Percentiles rank a stretch among this genome's conserved stretches.
These are phyloP conservation scores for Gnathonemus longibarbis DNA, from an alignment of 2,113 vertebrate genomes.

Conservation along the genomic window DNA sequence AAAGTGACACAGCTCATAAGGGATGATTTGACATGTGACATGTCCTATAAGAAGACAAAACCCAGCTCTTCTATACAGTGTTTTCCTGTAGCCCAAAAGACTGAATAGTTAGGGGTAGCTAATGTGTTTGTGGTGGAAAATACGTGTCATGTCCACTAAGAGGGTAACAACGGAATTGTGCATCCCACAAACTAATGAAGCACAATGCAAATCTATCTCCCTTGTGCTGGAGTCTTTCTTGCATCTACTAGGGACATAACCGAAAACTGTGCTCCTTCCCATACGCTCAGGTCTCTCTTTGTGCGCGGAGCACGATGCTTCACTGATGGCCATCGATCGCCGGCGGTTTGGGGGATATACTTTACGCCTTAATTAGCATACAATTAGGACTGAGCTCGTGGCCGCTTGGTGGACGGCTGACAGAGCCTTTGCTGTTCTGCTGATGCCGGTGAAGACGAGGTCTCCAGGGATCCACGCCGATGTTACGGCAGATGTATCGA, in stretches of 20 bases:
- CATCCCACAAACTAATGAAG: neutral
- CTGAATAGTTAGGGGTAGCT: neutral
- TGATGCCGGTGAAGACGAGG: conserved; percentile 49
- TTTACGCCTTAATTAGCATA: conserved; percentile 56
- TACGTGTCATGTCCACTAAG: neutral
- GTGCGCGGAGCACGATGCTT: conserved; percentile 44
- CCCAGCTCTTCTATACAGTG: conserved; percentile 21
- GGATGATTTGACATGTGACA: neutral
- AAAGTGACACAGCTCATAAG: neutral
- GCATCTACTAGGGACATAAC: neutral
- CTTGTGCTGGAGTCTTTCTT: neutral
- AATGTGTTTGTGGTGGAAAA: neutral
- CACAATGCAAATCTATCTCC: neutral
- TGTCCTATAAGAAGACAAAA: conserved; percentile 19
- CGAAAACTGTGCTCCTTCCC: neutral
- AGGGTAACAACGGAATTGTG: neutral
- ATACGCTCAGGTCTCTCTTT: conserved; percentile 43
- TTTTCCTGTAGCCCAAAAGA: conserved; percentile 26
- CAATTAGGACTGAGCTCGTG: conserved; percentile 58
- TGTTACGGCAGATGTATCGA: conserved; percentile 59
- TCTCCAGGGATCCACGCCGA: conserved; percentile 41
- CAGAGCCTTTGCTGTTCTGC: conserved; percentile 58
- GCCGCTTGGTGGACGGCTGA: conserved; percentile 27
- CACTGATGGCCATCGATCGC: conserved; percentile 52
- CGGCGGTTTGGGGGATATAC: conserved; percentile 34